Conservation (phyloP, 2,888 invertebrate species). For the Cryptocephalus moraei region DNA sequence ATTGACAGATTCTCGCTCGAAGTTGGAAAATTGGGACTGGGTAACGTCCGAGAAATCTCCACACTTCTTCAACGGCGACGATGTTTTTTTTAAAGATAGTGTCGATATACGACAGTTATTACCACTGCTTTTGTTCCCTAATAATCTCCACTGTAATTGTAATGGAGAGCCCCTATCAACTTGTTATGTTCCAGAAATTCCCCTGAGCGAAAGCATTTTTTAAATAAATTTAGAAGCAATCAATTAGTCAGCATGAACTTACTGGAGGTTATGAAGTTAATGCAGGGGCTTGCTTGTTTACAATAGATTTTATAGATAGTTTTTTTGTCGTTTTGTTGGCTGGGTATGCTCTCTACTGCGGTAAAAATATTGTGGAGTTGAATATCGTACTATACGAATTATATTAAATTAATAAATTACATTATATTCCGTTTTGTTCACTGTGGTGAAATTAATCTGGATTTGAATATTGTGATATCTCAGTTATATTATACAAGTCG, state of each 20-base stretch:
- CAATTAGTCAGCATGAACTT: slow-evolving; percentile 15
- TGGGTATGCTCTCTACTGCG: no score
- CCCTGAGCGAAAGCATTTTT: slow-evolving; percentile 53
- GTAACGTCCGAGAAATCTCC: slow-evolving; percentile 43
- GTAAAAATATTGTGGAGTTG: no score
- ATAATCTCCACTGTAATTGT: slow-evolving; percentile 14
- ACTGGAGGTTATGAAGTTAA: slow-evolving; percentile 12
- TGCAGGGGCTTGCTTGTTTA: no score
- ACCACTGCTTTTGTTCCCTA: slow-evolving; percentile 17
- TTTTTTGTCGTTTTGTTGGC: no score
- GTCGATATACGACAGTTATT: slow-evolving; percentile 14
- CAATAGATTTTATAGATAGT: no score
- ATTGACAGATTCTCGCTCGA: slow-evolving; percentile 72
- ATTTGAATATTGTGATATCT: no score
- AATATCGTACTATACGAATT: no score
- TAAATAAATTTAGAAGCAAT: slow-evolving; percentile 45
- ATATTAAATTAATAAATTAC: no score
- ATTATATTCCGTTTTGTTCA: no score
- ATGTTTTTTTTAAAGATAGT: slow-evolving; percentile 14
- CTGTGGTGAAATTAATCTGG: no score
- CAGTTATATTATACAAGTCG: no score
- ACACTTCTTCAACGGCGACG: slow-evolving; percentile 11
- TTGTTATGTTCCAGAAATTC: slow-evolving; percentile 22
- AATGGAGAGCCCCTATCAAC: slow-evolving; percentile 21
- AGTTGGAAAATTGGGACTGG: slow-evolving; percentile 64